These are phyloP conservation scores for Lepidurus arcticus DNA, from an alignment of 1,140 invertebrate genomes.

Conservation along the genomic window DNA sequence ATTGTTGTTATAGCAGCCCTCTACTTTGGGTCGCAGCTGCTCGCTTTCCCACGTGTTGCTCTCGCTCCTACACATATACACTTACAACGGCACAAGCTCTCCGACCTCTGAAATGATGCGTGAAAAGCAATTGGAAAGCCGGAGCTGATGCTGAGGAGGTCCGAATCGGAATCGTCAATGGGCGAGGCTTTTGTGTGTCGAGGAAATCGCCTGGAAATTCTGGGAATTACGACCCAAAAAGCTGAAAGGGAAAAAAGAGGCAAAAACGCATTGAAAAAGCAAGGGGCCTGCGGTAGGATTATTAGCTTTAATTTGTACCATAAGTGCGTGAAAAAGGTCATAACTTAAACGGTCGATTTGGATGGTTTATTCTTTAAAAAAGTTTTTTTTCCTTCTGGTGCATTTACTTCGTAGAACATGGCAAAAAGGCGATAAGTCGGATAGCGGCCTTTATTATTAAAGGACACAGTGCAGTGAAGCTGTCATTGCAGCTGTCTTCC, in stretches of 20 bases:
- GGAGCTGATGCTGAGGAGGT: not conserved
- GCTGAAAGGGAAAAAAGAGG: not conserved
- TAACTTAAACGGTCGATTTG: not conserved
- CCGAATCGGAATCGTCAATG: not conserved
- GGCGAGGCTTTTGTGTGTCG: not conserved
- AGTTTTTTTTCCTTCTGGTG: not conserved
- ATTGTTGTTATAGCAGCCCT: constrained; percentile 4
- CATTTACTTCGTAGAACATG: not conserved
- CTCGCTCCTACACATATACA: not conserved
- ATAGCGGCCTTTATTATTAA: not conserved
- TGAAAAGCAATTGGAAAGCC: constrained; percentile 11
- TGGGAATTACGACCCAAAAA: constrained; percentile 10
- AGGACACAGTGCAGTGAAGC: not conserved
- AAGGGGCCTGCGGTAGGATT: not conserved
- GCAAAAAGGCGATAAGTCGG: not conserved
- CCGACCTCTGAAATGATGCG: constrained; percentile 9
- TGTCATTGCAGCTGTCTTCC: constrained; percentile 15
- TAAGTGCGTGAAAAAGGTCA: not conserved
- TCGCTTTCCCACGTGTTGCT: constrained; percentile 7
- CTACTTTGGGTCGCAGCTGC: not conserved
- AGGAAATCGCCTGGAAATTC: constrained; percentile 9
- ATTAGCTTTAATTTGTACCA: not conserved
- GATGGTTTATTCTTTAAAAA: not conserved
- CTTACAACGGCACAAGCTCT: not conserved
- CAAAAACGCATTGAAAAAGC: not conserved